Evolutionary conservation across 2,113 vertebrate species (phyloP).

Genomic region (Gobio gobio): DNA sequence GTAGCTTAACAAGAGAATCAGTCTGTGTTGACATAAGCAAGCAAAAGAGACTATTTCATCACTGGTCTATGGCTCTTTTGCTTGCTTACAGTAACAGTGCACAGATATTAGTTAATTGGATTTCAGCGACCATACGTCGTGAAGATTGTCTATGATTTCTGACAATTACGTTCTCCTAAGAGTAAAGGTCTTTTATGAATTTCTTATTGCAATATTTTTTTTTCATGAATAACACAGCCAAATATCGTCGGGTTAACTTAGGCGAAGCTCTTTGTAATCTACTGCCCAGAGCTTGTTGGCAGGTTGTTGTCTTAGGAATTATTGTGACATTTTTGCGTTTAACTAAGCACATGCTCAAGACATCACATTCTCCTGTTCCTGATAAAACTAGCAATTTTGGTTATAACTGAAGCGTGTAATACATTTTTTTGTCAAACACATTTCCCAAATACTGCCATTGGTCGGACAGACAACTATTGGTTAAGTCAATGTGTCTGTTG

Average conservation of each 20-base stretch:
- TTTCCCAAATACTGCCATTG: neutral
- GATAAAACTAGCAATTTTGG: neutral
- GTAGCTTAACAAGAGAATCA: conserved; percentile 23
- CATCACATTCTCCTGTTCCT: neutral
- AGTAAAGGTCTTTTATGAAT: neutral
- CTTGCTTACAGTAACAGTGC: neutral
- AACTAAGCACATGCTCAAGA: neutral
- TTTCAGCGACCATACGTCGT: neutral
- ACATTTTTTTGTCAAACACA: too few relatives aligned
- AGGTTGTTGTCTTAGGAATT: neutral
- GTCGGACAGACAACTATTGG: neutral
- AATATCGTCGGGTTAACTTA: neutral
- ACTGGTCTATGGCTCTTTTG: neutral
- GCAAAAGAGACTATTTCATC: neutral
- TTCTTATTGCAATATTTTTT: neutral
- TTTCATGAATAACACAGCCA: neutral
- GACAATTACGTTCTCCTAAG: neutral
- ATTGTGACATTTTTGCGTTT: conserved; percentile 8
- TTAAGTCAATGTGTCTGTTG: neutral
- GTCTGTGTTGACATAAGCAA: conserved; percentile 18
- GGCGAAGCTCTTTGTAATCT: neutral
- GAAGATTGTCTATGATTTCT: neutral
- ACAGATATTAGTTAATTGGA: neutral
- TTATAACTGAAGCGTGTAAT: neutral
- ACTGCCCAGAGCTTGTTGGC: neutral